Base-by-base conservation (phyloP, 2,797 vertebrate species). In the Acanthurus leucopareius region DNA sequence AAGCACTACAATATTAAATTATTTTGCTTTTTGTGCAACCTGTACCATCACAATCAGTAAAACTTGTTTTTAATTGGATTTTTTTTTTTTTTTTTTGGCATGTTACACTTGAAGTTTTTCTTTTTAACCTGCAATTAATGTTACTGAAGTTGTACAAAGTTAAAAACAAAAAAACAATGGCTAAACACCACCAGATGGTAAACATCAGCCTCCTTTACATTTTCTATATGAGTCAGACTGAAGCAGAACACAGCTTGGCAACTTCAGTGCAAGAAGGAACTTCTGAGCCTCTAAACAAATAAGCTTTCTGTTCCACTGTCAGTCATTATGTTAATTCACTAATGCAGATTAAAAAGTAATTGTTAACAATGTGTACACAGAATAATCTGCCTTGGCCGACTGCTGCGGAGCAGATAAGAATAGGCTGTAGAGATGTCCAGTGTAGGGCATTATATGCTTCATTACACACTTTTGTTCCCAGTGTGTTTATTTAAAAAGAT, bases 281-380 rank as follows among this genome's bases (percentile, higher is more conserved):
- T 92, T 93, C 91, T 93, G 91, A 94, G 92, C 92, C 82, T 87
- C 88, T 84, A 90, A 95, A 94, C 91, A 95, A 95, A 95, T 93
- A 94, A 90, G 91, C 91, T 88, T 89, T 89, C 87, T 82, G 87
- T 91, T 92, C 87, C 86, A 92, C 91, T 88, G 92, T 93, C 94
- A 94, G 89, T 94, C 91, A 94, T 92, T 94, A 95, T 95, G 95
- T 89, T 94, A 95, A 95, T 96, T 94, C 69, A 73, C 89, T 91
- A 94, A 94, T 93, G 91, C 93, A 92, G 93, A 95, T 95, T 95
- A 95, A 92, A 93, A 95, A 93, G 91, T 93, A 94, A 94, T 94
- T 96, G 93, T 91, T 90, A 91, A 94, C 93, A 91, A 85, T 92
- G 94, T 93, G 91, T 94, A 93, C 91, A 93, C 91, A 92, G 85